A percentile compares a stretch with the other conserved stretches of the same genome.
Conservation (phyloP, 2,888 invertebrate species). For the Mythimna vitellina region DNA sequence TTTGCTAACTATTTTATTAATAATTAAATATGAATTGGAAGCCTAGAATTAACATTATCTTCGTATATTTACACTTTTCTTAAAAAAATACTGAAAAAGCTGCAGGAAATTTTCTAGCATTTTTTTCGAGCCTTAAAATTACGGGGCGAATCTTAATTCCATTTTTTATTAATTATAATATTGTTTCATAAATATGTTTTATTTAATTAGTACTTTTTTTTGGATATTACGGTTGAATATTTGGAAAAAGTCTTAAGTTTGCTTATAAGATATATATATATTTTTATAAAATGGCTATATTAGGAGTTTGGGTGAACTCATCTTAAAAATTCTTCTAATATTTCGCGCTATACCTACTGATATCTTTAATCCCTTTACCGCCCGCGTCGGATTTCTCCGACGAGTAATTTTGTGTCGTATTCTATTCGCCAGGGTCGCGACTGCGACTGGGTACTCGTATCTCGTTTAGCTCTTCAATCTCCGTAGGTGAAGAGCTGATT, state of each 20-base stretch:
- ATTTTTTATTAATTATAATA: constrained; percentile 21
- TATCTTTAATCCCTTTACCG: no score
- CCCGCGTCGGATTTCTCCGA: no score
- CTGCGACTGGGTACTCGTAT: no score
- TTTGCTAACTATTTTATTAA: constrained; percentile 11
- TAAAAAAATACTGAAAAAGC: constrained; percentile 48
- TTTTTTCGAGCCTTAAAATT: constrained; percentile 46
- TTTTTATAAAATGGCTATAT: constrained; percentile 37
- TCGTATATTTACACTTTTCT: constrained; percentile 45
- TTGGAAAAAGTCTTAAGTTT: constrained; percentile 39
- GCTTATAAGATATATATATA: constrained; percentile 19
- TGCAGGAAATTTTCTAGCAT: constrained; percentile 39
- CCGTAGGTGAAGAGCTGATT: no score
- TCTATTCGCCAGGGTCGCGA: no score
- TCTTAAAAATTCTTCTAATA: neutral
- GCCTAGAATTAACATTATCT: constrained; percentile 8
- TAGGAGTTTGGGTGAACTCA: constrained; percentile 61
- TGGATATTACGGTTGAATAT: constrained; percentile 35
- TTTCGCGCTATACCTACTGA: neutral
- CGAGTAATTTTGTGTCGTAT: no score
- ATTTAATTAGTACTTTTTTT: constrained; percentile 11
- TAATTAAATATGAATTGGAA: constrained; percentile 16
- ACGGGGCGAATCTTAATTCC: constrained; percentile 31
- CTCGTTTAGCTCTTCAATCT: no score
- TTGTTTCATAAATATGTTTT: constrained; percentile 41